phyloP scores from a whole-genome alignment of 2,113 vertebrate species.

The Bufo bufo region DNA sequence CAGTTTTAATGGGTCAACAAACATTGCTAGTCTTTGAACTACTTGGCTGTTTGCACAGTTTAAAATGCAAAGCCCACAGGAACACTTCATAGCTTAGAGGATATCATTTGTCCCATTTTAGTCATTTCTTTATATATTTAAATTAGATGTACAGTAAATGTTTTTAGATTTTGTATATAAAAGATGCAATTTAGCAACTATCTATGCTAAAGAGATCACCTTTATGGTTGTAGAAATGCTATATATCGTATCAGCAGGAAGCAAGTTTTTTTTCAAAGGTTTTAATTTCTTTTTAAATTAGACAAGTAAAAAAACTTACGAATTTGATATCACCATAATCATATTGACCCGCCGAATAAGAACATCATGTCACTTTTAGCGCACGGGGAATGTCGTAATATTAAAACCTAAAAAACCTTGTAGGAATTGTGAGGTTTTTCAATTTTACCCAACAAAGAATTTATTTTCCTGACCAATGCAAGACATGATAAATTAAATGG shows the following conservation, averaged over 20 bases:
- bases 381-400: no score
- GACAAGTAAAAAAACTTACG: no score
- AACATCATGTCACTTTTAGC: no score
- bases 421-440: no score
- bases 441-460: no score
- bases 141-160: not conserved
- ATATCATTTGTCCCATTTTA: conserved; percentile 11
- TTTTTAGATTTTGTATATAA: not conserved
- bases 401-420: no score
- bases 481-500: no score
- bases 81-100: conserved; percentile 15
- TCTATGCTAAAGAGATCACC: not conserved
- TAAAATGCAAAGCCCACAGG: conserved; percentile 13
- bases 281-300: no score
- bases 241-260: not conserved
- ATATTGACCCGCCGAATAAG: no score
- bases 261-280: not conserved
- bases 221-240: not conserved
- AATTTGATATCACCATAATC: no score
- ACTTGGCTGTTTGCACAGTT: conserved; percentile 27
- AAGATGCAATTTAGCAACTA: not conserved
- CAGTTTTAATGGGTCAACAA: conserved; percentile 47
- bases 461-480: no score
- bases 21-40: conserved; percentile 38
- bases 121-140: not conserved